A percentile compares a stretch with the other conserved stretches of the same genome.
Evolutionary conservation across 1,140 invertebrate genomes (phyloP).

Genomic region (Drosophila elegans): DNA sequence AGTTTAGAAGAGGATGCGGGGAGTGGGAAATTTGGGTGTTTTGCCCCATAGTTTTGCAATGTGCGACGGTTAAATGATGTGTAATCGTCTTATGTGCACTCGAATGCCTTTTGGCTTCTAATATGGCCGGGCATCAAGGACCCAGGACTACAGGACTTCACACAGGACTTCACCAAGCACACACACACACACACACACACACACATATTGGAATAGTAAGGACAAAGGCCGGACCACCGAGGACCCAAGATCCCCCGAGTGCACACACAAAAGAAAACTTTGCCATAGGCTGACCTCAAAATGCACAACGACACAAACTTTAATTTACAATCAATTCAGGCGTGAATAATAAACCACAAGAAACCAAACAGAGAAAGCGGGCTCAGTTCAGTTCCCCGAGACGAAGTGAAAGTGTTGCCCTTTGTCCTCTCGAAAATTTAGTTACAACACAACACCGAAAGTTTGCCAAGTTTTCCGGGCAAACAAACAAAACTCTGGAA

Average conservation of each 20-base stretch:
- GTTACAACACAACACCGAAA: conserved; percentile 77
- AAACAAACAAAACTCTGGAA: conserved; percentile 49
- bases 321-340: conserved; percentile 85
- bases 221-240: conserved; percentile 24
- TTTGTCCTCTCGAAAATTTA: conserved; percentile 66
- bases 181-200: neutral
- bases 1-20: neutral
- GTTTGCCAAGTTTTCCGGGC: conserved; percentile 71
- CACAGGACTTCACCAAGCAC: neutral
- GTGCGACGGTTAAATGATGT: conserved; percentile 84
- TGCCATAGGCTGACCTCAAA: conserved; percentile 82
- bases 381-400: conserved; percentile 24
- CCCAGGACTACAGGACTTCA: conserved; percentile 12
- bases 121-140: conserved; percentile 53
- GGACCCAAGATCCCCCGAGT: conserved; percentile 32
- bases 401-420: conserved; percentile 76
- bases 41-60: conserved; percentile 67
- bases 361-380: conserved; percentile 71
- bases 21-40: neutral
- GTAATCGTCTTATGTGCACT: conserved; percentile 85
- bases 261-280: conserved; percentile 78
- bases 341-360: conserved; percentile 85
- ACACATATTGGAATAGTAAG: conserved; percentile 5
- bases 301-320: conserved; percentile 76
- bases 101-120: conserved; percentile 84